A percentile compares a stretch with the other conserved stretches of the same genome.
phyloP scores from a whole-genome alignment of 2,888 invertebrate genomes.

The Cryptus armator region DNA sequence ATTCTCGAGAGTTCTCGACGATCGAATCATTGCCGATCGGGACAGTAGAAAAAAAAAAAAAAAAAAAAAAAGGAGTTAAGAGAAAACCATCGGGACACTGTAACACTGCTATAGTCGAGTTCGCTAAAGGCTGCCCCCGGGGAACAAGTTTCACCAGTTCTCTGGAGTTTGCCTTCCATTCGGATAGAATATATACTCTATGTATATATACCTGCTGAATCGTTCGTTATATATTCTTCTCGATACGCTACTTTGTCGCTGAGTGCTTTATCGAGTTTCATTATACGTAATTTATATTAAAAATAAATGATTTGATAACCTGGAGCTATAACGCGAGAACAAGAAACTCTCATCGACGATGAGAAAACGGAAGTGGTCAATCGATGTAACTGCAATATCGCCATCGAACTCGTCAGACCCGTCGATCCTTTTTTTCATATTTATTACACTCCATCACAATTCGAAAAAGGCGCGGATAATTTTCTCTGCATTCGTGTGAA shows the following conservation, averaged over 20 bases:
- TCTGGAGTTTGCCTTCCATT: slow-evolving; percentile 25
- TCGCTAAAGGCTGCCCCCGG: slow-evolving; percentile 24
- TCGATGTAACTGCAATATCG: too few species aligned
- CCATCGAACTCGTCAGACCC: too few species aligned
- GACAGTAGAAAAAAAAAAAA: slow-evolving; percentile 3
- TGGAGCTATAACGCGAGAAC: not conserved
- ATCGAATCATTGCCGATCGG: slow-evolving; percentile 30
- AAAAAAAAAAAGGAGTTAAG: slow-evolving; percentile 33
- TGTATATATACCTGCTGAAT: not conserved
- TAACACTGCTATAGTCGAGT: not conserved
- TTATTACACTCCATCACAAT: slow-evolving; percentile 36
- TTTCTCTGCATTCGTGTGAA: slow-evolving; percentile 39
- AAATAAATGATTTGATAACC: not conserved
- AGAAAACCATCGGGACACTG: slow-evolving; percentile 25
- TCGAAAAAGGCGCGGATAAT: slow-evolving; percentile 50
- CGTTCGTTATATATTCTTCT: not conserved
- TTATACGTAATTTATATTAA: slow-evolving; percentile 14
- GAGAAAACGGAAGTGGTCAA: not conserved
- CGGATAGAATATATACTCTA: slow-evolving; percentile 27
- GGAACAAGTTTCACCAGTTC: slow-evolving; percentile 51
- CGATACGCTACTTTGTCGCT: slow-evolving; percentile 19
- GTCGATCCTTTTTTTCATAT: not conserved
- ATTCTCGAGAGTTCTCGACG: not conserved
- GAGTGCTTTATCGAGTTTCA: slow-evolving; percentile 12
- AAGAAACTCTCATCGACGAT: not conserved